Percentiles rank a stretch among this genome's conserved stretches.
phyloP scores from a whole-genome alignment of 2,888 invertebrate genomes.

The Yponomeuta evonymella region DNA sequence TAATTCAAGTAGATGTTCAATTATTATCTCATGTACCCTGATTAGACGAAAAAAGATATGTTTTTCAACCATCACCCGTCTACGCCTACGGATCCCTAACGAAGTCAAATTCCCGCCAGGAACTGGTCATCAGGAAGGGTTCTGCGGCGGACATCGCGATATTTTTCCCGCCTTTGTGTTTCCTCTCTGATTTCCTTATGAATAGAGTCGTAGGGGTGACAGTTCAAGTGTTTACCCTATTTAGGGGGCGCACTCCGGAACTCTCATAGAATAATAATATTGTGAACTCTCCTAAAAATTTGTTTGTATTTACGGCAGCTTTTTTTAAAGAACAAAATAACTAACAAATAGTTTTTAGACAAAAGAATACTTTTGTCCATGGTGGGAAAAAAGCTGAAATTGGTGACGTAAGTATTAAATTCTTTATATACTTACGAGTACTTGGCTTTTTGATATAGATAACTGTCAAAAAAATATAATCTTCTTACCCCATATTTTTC shows the following conservation, averaged over 20 bases:
- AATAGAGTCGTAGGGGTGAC: constrained; percentile 34
- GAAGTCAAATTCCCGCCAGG: constrained; percentile 57
- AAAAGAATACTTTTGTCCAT: too few species aligned
- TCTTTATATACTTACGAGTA: too few species aligned
- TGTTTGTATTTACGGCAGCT: too few species aligned
- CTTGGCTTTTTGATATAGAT: too few species aligned
- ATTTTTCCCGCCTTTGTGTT: constrained; percentile 62
- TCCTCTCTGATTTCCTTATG: constrained; percentile 60
- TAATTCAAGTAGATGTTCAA: neutral
- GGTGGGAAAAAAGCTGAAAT: too few species aligned
- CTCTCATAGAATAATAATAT: neutral
- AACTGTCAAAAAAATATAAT: too few species aligned
- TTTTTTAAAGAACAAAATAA: too few species aligned
- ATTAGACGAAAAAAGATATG: too few species aligned
- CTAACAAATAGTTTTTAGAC: too few species aligned
- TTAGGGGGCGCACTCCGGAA: neutral
- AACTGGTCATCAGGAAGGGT: constrained; percentile 52
- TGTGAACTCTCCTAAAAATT: neutral
- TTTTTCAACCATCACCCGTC: too few species aligned
- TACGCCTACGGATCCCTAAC: constrained; percentile 37
- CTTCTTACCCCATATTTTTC: too few species aligned
- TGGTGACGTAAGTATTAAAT: too few species aligned
- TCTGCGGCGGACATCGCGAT: constrained; percentile 64
- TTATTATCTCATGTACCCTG: neutral
- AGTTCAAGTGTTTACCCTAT: constrained; percentile 29